Conservation (phyloP, 2,888 invertebrate genomes). For the Hirtodrosophila cameraria region DNA sequence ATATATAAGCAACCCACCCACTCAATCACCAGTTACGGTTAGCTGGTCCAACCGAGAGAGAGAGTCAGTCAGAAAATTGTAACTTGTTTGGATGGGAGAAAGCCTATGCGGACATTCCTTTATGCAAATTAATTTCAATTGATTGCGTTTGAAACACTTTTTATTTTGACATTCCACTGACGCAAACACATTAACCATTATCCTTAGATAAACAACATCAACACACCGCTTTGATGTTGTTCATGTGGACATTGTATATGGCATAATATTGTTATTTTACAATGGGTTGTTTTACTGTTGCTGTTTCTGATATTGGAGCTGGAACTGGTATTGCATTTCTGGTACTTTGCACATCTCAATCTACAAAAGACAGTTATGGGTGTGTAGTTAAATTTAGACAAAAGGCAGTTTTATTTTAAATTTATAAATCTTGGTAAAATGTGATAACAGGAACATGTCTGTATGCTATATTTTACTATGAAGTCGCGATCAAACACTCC, state of each 20-base stretch:
- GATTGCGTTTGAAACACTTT: conserved; percentile 74
- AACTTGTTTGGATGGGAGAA: conserved; percentile 15
- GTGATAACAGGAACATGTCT: too few species aligned
- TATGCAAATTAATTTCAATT: conserved; percentile 81
- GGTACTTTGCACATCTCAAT: not conserved
- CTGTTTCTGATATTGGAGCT: not conserved
- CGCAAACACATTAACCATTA: conserved; percentile 64
- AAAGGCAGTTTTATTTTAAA: too few species aligned
- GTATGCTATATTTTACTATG: too few species aligned
- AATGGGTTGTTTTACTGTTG: conserved; percentile 10
- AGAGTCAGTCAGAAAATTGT: conserved; percentile 26
- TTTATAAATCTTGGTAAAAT: too few species aligned
- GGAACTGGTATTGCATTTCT: not conserved
- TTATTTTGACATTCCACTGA: conserved; percentile 73
- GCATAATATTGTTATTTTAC: conserved; percentile 55
- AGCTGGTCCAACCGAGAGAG: conserved; percentile 13
- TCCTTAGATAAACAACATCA: conserved; percentile 65
- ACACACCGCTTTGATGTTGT: conserved; percentile 62
- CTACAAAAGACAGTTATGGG: too few species aligned
- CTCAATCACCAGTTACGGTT: conserved; percentile 20
- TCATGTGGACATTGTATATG: conserved; percentile 67
- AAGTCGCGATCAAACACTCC: too few species aligned
- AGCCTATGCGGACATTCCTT: conserved; percentile 71
- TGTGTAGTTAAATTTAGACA: too few species aligned
- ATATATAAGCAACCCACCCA: too few species aligned